phyloP scores from a whole-genome alignment of 2,888 invertebrate genomes.

The Drosophila borealis region DNA sequence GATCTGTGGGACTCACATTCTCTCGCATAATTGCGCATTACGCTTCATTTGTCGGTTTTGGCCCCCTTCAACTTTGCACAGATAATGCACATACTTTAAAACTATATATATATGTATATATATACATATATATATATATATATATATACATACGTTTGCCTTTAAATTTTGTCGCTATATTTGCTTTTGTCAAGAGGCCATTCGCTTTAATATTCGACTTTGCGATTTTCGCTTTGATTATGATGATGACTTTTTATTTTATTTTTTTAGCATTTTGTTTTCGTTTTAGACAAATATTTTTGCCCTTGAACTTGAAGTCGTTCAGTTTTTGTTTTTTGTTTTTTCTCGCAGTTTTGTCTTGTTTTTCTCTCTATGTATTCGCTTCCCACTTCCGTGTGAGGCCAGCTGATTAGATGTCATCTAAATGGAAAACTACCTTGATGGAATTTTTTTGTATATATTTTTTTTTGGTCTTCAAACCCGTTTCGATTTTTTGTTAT shows the following conservation, averaged over 20 bases:
- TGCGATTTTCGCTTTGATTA: slow-evolving; percentile 22
- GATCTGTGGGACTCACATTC: slow-evolving; percentile 26
- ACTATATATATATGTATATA: not conserved
- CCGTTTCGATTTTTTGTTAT: slow-evolving; percentile 15
- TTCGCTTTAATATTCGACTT: slow-evolving; percentile 63
- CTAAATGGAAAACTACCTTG: slow-evolving; percentile 39
- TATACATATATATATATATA: not conserved
- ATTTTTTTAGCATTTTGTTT: slow-evolving; percentile 21
- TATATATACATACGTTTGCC: slow-evolving; percentile 24
- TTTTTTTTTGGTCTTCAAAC: slow-evolving; percentile 4
- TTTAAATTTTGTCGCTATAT: slow-evolving; percentile 21
- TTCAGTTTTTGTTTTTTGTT: slow-evolving; percentile 1
- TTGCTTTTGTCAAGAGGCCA: slow-evolving; percentile 70
- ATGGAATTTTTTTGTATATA: slow-evolving; percentile 39
- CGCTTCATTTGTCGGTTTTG: slow-evolving; percentile 49
- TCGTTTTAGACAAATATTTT: slow-evolving; percentile 16
- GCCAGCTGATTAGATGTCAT: slow-evolving; percentile 23
- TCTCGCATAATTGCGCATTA: slow-evolving; percentile 67
- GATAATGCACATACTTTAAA: slow-evolving; percentile 18
- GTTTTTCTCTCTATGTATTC: slow-evolving; percentile 11
- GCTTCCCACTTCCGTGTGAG: slow-evolving; percentile 47
- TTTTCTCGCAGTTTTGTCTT: not conserved
- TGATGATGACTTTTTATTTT: slow-evolving; percentile 17
- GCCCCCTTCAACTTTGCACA: slow-evolving; percentile 23
- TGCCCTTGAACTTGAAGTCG: slow-evolving; percentile 55